These are phyloP conservation scores for Phyllotreta cruciferae DNA, from an alignment of 2,888 invertebrate species.

Conservation along the genomic window DNA sequence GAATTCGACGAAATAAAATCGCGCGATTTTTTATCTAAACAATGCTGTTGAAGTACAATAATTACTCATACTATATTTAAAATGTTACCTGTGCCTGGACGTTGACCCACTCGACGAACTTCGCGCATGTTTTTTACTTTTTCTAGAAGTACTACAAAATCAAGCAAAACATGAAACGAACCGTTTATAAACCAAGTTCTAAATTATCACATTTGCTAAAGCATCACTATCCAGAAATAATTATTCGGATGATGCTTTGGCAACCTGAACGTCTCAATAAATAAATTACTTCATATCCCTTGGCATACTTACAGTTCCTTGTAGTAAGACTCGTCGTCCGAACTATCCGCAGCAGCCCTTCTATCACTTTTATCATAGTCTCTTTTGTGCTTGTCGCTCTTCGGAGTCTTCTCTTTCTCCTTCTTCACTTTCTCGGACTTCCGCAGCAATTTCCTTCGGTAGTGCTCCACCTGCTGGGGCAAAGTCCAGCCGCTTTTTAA, in stretches of 20 bases:
- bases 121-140: constrained; percentile 60
- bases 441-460: constrained; percentile 84
- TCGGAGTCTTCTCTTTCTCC: constrained; percentile 52
- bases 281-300: constrained; percentile 15
- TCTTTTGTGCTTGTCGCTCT: constrained; percentile 55
- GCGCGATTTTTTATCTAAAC: background rate
- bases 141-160: constrained; percentile 60
- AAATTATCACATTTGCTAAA: constrained; percentile 23
- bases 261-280: constrained; percentile 10
- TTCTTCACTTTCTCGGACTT: constrained; percentile 65
- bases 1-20: constrained; percentile 13
- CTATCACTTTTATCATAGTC: constrained; percentile 57
- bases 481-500: constrained; percentile 78
- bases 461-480: constrained; percentile 87
- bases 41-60: constrained; percentile 18
- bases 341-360: constrained; percentile 48
- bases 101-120: constrained; percentile 59
- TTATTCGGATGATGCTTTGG: constrained; percentile 6
- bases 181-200: constrained; percentile 8
- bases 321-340: constrained; percentile 58
- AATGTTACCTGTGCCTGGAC: constrained; percentile 58
- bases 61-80: constrained; percentile 16
- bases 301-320: constrained; percentile 58
- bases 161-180: constrained; percentile 25
- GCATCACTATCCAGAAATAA: constrained; percentile 23